Conservation (phyloP, 2,113 vertebrate species). For the Nannospalax galili region DNA sequence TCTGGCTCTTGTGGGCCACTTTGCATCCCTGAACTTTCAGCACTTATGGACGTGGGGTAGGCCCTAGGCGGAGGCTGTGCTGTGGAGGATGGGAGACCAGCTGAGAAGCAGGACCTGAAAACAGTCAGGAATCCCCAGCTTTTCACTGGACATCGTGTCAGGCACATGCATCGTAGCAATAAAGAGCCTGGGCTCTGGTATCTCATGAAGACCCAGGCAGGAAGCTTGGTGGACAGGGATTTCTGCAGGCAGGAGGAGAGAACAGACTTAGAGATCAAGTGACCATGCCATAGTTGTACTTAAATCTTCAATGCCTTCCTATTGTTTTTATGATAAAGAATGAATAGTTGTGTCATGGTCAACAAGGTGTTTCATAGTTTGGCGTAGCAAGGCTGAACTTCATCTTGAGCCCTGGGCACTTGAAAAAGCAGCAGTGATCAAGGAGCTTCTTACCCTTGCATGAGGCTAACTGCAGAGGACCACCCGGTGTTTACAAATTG, state of each 20-base stretch:
- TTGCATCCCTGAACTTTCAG: slow-evolving; percentile 3
- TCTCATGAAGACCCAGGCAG: slow-evolving; percentile 6
- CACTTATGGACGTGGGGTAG: background rate
- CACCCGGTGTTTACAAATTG: background rate
- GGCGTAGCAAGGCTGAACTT: background rate
- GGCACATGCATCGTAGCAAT: background rate
- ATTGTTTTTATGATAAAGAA: slow-evolving; percentile 41
- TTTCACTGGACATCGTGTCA: background rate
- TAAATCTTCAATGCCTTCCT: background rate
- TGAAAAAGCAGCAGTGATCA: background rate
- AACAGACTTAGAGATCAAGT: background rate
- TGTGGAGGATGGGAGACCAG: background rate
- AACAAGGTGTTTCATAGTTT: background rate
- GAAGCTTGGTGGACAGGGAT: background rate
- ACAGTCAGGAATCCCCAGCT: background rate
- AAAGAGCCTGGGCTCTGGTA: background rate
- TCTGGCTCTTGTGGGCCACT: background rate
- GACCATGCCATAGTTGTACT: background rate
- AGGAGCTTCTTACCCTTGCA: background rate
- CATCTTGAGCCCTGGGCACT: background rate
- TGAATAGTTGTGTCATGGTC: background rate
- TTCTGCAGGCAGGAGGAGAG: background rate
- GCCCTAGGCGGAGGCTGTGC: background rate
- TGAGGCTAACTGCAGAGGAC: background rate
- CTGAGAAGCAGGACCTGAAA: background rate